Base-by-base conservation (phyloP, 23 tunicate species). In the Styela clava region DNA sequence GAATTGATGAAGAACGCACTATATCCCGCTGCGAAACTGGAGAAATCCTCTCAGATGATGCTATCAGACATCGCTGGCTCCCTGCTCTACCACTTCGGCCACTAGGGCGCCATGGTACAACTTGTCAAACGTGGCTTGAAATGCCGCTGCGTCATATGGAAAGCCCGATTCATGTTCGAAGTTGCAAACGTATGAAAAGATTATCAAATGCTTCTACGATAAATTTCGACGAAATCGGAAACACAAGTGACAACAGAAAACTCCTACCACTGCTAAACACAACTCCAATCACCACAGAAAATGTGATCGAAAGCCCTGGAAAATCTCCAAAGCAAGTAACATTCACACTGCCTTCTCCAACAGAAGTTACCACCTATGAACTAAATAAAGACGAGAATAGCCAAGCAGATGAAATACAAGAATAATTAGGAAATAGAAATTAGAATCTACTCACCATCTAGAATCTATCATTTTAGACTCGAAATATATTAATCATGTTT, bases 71-170 rank as follows among this genome's bases (percentile, higher is more conserved):
- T 23, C 78, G 84, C 20, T 62, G 87, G 73, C 69, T 91, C 9
- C 97, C 97, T 2, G 69, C 90, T 3, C 64, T 74, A 2, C 97
- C 97, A 16, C 74, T 91, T 1, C 86, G 81, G 16, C 97, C 97
- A 1, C 86, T 91, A 24, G 97, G 97, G 2, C 74, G 97, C 23
- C 77, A 78, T 12, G 90, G 85, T 0, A 85, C 83, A 22, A 82
- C 84, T 22, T 70, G 85, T 37, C 37, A 69, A 16, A 69, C 84
- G 3, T 91, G 97, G 97, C 52, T 85, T n/a, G 74, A 84, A 21
- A 73, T 91, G 85, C 79, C 97, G 30, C 62, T 91, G 33, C 68
- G 63, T 31, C 74, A 81, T 63, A 82, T 86, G 71, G 97, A 91
- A 1, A 81, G 97, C 61, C 86, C 86, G 3, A 74, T 79, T 5